phyloP scores from a whole-genome alignment of 2,797 vertebrate species.

The Podarcis lilfordi region DNA sequence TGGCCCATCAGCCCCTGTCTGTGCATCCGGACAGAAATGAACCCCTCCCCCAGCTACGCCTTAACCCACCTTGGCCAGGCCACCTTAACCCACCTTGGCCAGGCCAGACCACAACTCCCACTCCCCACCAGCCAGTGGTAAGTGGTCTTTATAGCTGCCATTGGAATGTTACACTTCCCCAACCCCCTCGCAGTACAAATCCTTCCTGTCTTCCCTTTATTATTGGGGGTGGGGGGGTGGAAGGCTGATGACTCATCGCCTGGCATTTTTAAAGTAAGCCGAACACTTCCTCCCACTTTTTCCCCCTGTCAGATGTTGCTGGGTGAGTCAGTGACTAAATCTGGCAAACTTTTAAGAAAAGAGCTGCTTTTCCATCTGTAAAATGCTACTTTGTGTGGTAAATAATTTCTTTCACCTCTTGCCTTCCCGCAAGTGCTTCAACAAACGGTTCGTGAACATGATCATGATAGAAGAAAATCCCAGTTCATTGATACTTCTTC shows the following conservation, averaged over 20 bases:
- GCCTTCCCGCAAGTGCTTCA: constrained; percentile 52
- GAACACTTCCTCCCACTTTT: constrained; percentile 64
- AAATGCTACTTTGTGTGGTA: constrained; percentile 63
- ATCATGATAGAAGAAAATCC: constrained; percentile 36
- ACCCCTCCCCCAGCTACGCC: too few relatives aligned
- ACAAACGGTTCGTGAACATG: constrained; percentile 41
- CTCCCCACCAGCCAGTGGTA: too few relatives aligned
- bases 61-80: too few relatives aligned
- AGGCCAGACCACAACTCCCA: too few relatives aligned
- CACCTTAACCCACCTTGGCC: too few relatives aligned
- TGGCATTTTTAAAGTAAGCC: constrained; percentile 60
- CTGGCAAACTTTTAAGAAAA: constrained; percentile 59
- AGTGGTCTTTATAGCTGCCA: background rate
- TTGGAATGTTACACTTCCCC: constrained; percentile 13
- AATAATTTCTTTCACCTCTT: constrained; percentile 40
- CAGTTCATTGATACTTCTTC: constrained; percentile 38
- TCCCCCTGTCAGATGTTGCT: constrained; percentile 69
- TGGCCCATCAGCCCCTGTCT: too few relatives aligned
- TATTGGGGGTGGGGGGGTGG: constrained; percentile 30
- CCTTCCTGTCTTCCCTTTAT: constrained; percentile 55
- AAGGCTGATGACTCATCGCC: constrained; percentile 63
- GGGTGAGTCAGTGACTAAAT: constrained; percentile 74
- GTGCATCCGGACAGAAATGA: too few relatives aligned
- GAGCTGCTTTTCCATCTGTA: constrained; percentile 67
- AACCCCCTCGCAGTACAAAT: background rate